Base-by-base conservation (phyloP, 2,113 vertebrate species). In the Haemorhous mexicanus region DNA sequence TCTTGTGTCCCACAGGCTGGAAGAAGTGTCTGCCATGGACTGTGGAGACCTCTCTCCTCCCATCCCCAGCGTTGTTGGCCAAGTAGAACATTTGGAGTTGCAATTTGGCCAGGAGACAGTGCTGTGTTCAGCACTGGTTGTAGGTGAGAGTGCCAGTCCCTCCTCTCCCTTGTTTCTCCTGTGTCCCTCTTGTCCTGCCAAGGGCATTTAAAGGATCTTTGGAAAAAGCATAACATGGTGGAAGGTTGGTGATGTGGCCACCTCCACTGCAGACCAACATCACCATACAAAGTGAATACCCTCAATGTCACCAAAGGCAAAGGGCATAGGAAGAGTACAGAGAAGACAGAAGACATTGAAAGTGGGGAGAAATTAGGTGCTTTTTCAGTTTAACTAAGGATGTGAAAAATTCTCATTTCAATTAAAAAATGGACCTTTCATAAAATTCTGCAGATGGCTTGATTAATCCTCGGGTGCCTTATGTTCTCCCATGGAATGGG, bases 81-180 rank as follows among this genome's bases (percentile, higher is more conserved):
- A 96, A 43, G 98, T 99, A 97, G 97, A 97, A 43, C 96, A 90
- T 18, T 87, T 99, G 95, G 98, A 98, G 94, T 96, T 99, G 63
- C 98, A 99, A 97, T 96, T 99, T 88, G 99, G 99, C 76, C 97
- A 96, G 90, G 98, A 98, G 96, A 98, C 73, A 5, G 96, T 99
- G 95, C 97, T 95, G 37, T 99, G 98, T 94, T 98, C 98, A 7
- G 99, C 99, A 33, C 95, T 97, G 79, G 98, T 99, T 93, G 98
- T 98, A 97, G 99, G 99, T 99, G 96, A 98, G 98, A 96, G 53
- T 46, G 19, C 35, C 35, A 53, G 77, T 4, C 58, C 69, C 27
- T 89, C 30, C 53, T 94, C 78, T 66, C 33, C 67, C 85, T 16
- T 49, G 26, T 66, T 70, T 83, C 78, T 86, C n/a, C 68, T 66